A percentile compares a stretch with the other conserved stretches of the same genome.
Evolutionary conservation across 2,888 invertebrate species (phyloP).

Genomic region (Allolobophora icterica): DNA sequence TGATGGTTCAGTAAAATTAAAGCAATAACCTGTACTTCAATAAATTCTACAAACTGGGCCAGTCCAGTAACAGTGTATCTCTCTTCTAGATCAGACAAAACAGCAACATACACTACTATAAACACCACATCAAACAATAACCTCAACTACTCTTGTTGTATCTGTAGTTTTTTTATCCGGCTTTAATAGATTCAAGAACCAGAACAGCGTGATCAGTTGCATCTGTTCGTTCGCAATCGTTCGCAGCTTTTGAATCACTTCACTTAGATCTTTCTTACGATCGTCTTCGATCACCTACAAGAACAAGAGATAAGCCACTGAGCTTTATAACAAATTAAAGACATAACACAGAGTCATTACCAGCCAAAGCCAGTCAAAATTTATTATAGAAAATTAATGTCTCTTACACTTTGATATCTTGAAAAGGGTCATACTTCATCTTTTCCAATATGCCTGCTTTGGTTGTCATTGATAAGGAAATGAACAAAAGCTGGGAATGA

Average conservation of each 20-base stretch:
- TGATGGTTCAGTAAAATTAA: no score
- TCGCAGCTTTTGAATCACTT: not conserved
- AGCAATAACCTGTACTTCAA: no score
- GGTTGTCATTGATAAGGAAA: no score
- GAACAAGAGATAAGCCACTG: not conserved
- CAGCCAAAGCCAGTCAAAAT: no score
- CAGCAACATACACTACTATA: not conserved
- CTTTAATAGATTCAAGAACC: conserved; percentile 9
- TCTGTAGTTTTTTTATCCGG: not conserved
- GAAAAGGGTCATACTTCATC: no score
- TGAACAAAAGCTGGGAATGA: no score
- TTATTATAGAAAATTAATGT: no score
- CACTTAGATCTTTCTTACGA: not conserved
- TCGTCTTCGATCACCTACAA: conserved; percentile 20
- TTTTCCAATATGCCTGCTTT: no score
- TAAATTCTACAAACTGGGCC: not conserved
- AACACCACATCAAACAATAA: not conserved
- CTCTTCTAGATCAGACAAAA: not conserved
- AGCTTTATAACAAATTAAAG: not conserved
- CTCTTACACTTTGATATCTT: no score
- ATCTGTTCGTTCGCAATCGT: not conserved
- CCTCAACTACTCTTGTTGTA: not conserved
- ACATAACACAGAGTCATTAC: not conserved
- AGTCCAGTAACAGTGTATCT: not conserved
- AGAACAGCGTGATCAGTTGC: not conserved